phyloP scores from a whole-genome alignment of 2,113 vertebrate species.

The Cisticola juncidis region DNA sequence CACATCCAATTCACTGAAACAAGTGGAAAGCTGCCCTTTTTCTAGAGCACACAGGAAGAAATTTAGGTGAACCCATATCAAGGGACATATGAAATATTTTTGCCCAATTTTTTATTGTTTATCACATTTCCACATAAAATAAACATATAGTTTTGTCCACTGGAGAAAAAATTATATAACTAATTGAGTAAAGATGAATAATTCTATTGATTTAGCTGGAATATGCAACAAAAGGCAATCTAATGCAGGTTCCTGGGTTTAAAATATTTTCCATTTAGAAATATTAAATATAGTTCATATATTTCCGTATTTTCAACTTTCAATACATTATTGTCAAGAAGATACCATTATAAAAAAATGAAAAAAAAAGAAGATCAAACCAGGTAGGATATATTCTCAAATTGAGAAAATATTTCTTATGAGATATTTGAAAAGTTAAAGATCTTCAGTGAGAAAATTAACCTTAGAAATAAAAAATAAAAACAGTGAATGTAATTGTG shows the following conservation, averaged over 20 bases:
- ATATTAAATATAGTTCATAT: neutral
- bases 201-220: no score
- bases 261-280: neutral
- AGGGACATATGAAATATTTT: neutral
- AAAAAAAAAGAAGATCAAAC: neutral
- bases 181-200: neutral
- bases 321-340: neutral
- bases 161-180: neutral
- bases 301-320: neutral
- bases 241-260: neutral
- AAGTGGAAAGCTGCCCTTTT: neutral
- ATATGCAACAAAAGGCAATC: neutral
- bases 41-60: neutral
- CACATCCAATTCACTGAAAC: neutral
- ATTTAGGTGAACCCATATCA: neutral
- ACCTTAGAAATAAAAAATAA: neutral
- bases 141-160: neutral
- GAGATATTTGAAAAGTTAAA: neutral
- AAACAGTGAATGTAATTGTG: neutral
- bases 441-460: slow-evolving; percentile 27
- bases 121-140: neutral
- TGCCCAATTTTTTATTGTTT: neutral
- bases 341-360: neutral
- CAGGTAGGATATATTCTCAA: neutral
- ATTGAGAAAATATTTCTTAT: neutral